phyloP scores from a whole-genome alignment of 2,113 vertebrate genomes.

The Parus major region DNA sequence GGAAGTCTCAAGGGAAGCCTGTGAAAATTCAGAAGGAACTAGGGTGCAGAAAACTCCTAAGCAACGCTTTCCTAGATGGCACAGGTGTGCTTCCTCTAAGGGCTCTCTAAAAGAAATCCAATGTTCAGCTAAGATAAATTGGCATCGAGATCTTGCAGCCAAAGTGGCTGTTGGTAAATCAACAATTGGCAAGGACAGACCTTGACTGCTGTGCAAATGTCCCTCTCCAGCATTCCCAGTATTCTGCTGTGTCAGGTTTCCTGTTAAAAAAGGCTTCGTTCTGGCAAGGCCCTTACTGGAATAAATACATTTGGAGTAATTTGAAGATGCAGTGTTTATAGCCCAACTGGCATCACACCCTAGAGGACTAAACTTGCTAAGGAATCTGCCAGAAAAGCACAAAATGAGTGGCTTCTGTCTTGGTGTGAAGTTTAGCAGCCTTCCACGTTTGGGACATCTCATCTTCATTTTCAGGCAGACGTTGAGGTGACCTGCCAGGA shows the following conservation, averaged over 20 bases:
- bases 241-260: constrained; percentile 4
- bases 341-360: background rate
- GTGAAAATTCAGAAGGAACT: background rate
- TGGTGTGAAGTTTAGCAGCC: constrained; percentile 14
- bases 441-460: background rate
- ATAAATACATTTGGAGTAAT: constrained; percentile 53
- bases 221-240: background rate
- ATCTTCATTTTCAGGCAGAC: constrained; percentile 26
- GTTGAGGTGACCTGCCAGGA: constrained; percentile 28
- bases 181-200: background rate
- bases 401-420: background rate
- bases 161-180: background rate
- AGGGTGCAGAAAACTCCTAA: background rate
- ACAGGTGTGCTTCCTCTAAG: background rate
- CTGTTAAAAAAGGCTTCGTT: background rate
- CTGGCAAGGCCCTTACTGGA: background rate
- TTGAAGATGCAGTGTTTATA: constrained; percentile 21
- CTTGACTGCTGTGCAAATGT: background rate
- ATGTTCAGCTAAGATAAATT: background rate
- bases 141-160: background rate
- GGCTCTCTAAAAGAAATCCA: background rate
- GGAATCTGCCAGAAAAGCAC: background rate
- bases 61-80: background rate
- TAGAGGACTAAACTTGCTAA: background rate
- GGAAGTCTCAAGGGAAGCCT: background rate